Evolutionary conservation across 1,140 invertebrate genomes (phyloP).

Genomic region (Cotesia chilonis): DNA sequence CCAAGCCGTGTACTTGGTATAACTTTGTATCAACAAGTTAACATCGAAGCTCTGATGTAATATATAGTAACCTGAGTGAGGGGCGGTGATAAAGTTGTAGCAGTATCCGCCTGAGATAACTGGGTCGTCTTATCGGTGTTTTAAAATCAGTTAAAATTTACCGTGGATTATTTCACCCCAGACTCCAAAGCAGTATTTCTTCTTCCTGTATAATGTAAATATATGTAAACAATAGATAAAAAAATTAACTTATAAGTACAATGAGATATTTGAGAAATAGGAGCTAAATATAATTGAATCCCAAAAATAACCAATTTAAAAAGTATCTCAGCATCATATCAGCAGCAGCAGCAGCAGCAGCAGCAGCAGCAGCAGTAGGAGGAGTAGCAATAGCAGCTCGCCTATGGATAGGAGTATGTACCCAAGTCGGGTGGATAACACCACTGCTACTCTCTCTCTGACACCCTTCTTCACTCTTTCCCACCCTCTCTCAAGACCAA

Average conservation of each 20-base stretch:
- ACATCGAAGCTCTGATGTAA: not conserved
- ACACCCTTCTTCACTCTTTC: not conserved
- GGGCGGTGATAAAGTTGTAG: not conserved
- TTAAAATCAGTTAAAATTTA: not conserved
- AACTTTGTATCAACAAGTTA: too few species aligned
- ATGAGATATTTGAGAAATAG: too few species aligned
- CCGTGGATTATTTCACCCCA: too few species aligned
- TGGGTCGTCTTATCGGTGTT: constrained; percentile 14
- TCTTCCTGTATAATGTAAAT: too few species aligned
- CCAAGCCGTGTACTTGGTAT: too few species aligned
- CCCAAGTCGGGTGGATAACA: not conserved
- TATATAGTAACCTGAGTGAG: not conserved
- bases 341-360: not conserved
- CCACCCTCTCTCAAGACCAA: constrained; percentile 41
- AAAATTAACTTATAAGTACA: too few species aligned
- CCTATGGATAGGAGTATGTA: constrained; percentile 1
- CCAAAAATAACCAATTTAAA: constrained; percentile 55
- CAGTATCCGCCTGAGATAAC: not conserved
- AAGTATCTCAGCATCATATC: constrained; percentile 38
- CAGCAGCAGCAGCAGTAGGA: not conserved
- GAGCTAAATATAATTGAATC: constrained; percentile 42
- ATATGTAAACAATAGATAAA: too few species aligned
- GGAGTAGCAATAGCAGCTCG: constrained; percentile 4
- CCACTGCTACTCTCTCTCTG: not conserved
- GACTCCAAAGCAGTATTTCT: too few species aligned